Conservation (phyloP, 92 coral and sea anemone species). For the Meandrina meandrites region DNA sequence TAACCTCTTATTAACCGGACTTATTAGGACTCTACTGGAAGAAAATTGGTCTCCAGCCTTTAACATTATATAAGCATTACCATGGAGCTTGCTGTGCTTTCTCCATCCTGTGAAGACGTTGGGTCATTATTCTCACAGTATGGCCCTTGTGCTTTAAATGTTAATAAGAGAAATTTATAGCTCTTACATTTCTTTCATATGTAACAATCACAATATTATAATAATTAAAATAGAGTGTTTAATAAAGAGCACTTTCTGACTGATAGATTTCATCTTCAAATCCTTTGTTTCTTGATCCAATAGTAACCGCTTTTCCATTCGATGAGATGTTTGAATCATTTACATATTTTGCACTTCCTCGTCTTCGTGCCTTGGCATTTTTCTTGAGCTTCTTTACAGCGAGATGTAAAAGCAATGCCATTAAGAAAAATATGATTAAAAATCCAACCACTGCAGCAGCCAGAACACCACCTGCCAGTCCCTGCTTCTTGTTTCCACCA, state of each 20-base stretch:
- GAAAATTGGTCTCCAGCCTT: too few relatives aligned
- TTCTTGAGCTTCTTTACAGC: slow-evolving; percentile 4
- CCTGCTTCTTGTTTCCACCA: neutral
- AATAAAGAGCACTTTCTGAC: slow-evolving; percentile 24
- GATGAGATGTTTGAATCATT: slow-evolving; percentile 25
- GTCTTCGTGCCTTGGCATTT: slow-evolving; percentile 8
- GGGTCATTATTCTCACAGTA: too few relatives aligned
- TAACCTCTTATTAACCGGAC: too few relatives aligned
- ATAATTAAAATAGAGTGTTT: neutral
- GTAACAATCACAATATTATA: neutral
- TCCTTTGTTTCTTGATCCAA: slow-evolving; percentile 15
- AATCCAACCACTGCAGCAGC: slow-evolving; percentile 21
- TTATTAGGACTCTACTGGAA: too few relatives aligned
- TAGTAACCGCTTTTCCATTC: slow-evolving; percentile 34
- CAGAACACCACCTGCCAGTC: slow-evolving; percentile 4
- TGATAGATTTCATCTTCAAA: neutral
- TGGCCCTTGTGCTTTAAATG: neutral
- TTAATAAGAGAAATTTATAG: too few relatives aligned
- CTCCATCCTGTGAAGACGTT: too few relatives aligned
- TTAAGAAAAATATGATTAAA: slow-evolving; percentile 6
- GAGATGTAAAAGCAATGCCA: neutral
- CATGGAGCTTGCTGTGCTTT: too few relatives aligned
- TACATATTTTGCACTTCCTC: slow-evolving; percentile 12
- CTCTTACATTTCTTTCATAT: neutral
- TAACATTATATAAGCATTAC: too few relatives aligned